A percentile compares a stretch with the other conserved stretches of the same genome.
Evolutionary conservation across 2,797 vertebrate species (phyloP).

Genomic region (Bucorvus abyssinicus): DNA sequence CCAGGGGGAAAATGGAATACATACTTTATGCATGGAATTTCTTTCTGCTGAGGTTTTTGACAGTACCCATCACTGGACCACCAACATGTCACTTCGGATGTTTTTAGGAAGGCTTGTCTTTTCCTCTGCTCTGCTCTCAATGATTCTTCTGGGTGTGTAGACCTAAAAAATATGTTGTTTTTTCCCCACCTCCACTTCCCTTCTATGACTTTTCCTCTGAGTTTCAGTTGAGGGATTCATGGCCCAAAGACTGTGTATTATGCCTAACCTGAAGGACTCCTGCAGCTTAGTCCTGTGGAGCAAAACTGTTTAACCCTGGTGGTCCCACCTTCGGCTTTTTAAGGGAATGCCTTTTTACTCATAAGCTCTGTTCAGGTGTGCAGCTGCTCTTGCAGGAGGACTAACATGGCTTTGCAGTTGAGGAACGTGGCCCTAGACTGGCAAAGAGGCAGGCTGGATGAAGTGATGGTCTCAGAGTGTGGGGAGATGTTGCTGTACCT

Average conservation of each 20-base stretch:
- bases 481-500: neutral
- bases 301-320: fast-evolving
- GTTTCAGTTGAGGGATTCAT: neutral
- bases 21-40: neutral
- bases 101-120: neutral
- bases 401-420: neutral
- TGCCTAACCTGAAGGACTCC: neutral
- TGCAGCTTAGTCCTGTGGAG: neutral
- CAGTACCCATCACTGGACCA: neutral
- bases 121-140: neutral
- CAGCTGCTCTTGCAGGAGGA: neutral
- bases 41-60: neutral
- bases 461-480: neutral
- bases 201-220: neutral
- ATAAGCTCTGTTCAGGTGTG: neutral
- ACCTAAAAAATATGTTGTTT: neutral
- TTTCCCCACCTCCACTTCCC: neutral
- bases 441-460: neutral
- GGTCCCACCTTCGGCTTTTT: neutral
- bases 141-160: neutral
- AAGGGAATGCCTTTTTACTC: neutral
- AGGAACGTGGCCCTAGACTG: neutral
- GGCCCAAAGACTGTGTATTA: neutral
- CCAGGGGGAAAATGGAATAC: neutral
- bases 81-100: neutral